Conservation (phyloP, 2,888 invertebrate species). For the Schizaphis graminum region DNA sequence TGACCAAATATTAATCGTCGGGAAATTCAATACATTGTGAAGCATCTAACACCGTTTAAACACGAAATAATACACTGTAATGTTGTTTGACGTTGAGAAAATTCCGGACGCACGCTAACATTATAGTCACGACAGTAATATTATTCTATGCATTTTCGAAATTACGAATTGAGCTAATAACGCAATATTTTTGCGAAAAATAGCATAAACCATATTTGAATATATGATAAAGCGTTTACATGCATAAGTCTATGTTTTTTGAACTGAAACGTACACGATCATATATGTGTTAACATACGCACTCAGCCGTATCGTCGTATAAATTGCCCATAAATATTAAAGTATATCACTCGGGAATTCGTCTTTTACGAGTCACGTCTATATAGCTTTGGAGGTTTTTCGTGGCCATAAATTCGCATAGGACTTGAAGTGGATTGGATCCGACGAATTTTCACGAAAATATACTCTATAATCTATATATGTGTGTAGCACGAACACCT, state of each 20-base stretch:
- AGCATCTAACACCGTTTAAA: neutral
- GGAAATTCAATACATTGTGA: neutral
- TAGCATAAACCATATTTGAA: neutral
- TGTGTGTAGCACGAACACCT: neutral
- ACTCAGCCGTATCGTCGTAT: neutral
- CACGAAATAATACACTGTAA: neutral
- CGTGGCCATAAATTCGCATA: neutral
- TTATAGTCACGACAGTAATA: neutral
- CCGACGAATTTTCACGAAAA: neutral
- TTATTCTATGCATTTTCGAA: neutral
- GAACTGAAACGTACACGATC: neutral
- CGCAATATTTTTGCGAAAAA: neutral
- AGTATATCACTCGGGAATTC: constrained; percentile 14
- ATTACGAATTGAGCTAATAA: neutral
- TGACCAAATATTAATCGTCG: neutral
- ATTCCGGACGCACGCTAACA: neutral
- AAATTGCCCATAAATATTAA: constrained; percentile 21
- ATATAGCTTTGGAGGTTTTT: neutral
- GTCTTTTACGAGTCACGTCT: neutral
- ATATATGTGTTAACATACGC: neutral
- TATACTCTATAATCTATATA: neutral
- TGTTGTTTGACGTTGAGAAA: neutral
- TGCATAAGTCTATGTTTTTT: neutral
- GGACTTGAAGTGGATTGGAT: neutral
- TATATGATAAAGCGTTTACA: neutral